Evolutionary conservation across 2,797 vertebrate species (phyloP).

Genomic region (Hemitrygon akajei): DNA sequence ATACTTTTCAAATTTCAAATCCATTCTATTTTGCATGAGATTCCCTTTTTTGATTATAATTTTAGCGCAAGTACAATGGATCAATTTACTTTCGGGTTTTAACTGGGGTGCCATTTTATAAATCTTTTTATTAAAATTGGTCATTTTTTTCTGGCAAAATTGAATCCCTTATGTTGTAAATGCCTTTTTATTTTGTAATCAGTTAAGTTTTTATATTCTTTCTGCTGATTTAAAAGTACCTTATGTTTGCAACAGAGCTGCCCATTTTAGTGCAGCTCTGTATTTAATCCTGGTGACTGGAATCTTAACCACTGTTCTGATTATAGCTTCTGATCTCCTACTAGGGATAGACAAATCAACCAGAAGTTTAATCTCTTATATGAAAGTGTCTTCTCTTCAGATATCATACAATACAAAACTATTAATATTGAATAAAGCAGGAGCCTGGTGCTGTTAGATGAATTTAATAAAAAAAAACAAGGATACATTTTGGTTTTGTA

Average conservation of each 20-base stretch:
- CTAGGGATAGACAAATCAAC: conserved; percentile 44
- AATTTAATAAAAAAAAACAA: conserved; percentile 38
- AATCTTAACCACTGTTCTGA: conserved; percentile 48
- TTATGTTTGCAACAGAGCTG: conserved; percentile 52
- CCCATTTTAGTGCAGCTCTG: conserved; percentile 58
- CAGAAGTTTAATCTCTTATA: conserved; percentile 46
- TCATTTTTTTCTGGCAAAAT: conserved; percentile 30
- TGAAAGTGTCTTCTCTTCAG: conserved; percentile 39
- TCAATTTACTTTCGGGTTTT: conserved; percentile 26
- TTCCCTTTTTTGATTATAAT: conserved; percentile 35
- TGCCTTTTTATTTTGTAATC: conserved; percentile 33
- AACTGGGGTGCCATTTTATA: conserved; percentile 34
- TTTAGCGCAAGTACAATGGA: conserved; percentile 23
- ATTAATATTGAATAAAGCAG: conserved; percentile 37
- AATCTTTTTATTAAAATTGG: conserved; percentile 35
- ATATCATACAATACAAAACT: conserved; percentile 36
- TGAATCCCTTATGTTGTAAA: conserved; percentile 32
- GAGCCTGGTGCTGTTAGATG: conserved; percentile 36
- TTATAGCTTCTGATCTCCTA: conserved; percentile 56
- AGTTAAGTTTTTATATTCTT: conserved; percentile 41
- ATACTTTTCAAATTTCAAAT: conserved; percentile 18
- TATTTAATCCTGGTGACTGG: conserved; percentile 39
- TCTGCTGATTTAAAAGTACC: conserved; percentile 50
- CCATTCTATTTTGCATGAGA: conserved; percentile 18
- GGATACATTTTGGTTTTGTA: conserved; percentile 37